Evolutionary conservation across 1,140 invertebrate species (phyloP).

Genomic region (Drosophila prosaltans): DNA sequence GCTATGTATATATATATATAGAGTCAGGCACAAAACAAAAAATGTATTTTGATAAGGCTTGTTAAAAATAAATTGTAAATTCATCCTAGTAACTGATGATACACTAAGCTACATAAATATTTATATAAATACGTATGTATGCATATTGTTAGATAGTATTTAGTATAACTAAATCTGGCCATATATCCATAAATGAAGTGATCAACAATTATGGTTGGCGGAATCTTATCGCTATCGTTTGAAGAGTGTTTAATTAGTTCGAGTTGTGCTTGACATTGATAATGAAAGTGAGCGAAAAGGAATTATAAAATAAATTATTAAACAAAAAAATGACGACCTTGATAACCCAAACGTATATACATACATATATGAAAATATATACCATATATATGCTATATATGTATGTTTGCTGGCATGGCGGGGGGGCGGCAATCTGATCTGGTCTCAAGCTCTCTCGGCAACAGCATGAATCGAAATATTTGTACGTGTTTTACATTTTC

Average conservation of each 20-base stretch:
- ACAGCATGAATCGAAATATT: background rate
- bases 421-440: background rate
- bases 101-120: background rate
- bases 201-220: constrained; percentile 5
- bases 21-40: background rate
- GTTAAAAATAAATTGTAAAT: constrained; percentile 61
- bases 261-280: constrained; percentile 72
- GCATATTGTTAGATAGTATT: background rate
- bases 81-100: constrained; percentile 44
- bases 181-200: constrained; percentile 63
- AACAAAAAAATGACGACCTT: constrained; percentile 13
- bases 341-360: background rate
- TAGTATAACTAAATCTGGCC: background rate
- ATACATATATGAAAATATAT: background rate
- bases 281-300: constrained; percentile 60
- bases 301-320: constrained; percentile 13
- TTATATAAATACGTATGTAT: too few relatives aligned
- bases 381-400: background rate
- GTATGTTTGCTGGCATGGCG: background rate
- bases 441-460: background rate
- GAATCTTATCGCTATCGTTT: constrained; percentile 48
- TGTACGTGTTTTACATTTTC: background rate
- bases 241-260: constrained; percentile 52
- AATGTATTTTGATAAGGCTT: constrained; percentile 31
- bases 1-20: constrained; percentile 2